Evolutionary conservation across 1,140 invertebrate genomes (phyloP).

Genomic region (Drosophila sulfurigaster): DNA sequence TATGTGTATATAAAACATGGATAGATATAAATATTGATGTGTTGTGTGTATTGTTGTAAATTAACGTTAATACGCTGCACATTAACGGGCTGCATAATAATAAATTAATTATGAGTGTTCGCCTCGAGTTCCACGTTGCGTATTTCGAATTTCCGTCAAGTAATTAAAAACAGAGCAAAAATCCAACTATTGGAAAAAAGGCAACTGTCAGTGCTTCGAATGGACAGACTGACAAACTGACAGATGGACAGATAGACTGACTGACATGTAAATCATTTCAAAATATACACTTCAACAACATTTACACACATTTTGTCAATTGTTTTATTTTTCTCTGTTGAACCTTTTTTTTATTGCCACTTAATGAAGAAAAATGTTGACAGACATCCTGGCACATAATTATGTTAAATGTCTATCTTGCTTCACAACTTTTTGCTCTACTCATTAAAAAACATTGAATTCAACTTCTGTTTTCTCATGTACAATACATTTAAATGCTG

Average conservation of each 20-base stretch:
- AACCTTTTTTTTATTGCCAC: constrained; percentile 29
- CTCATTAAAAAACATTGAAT: constrained; percentile 9
- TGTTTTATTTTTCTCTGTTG: constrained; percentile 10
- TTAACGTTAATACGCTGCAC: constrained; percentile 36
- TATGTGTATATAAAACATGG: not conserved
- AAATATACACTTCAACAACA: constrained; percentile 16
- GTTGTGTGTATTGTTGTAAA: constrained; percentile 21
- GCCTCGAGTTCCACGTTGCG: constrained; percentile 22
- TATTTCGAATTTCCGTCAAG: constrained; percentile 32
- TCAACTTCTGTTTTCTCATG: constrained; percentile 4
- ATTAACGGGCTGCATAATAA: constrained; percentile 40
- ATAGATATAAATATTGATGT: constrained; percentile 14
- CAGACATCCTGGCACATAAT: constrained; percentile 24
- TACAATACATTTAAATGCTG: constrained; percentile 17
- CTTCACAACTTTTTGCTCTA: not conserved
- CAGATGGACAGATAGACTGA: not conserved
- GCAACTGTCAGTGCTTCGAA: constrained; percentile 3
- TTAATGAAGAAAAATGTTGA: constrained; percentile 38
- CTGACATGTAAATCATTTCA: constrained; percentile 34
- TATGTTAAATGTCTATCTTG: constrained; percentile 34
- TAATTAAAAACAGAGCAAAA: constrained; percentile 43
- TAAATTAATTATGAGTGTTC: constrained; percentile 46
- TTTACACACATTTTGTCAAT: constrained; percentile 30
- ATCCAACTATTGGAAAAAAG: constrained; percentile 6
- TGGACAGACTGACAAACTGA: not conserved